phyloP scores from a whole-genome alignment of 1,140 invertebrate genomes.

The Drosophila tristis region DNA sequence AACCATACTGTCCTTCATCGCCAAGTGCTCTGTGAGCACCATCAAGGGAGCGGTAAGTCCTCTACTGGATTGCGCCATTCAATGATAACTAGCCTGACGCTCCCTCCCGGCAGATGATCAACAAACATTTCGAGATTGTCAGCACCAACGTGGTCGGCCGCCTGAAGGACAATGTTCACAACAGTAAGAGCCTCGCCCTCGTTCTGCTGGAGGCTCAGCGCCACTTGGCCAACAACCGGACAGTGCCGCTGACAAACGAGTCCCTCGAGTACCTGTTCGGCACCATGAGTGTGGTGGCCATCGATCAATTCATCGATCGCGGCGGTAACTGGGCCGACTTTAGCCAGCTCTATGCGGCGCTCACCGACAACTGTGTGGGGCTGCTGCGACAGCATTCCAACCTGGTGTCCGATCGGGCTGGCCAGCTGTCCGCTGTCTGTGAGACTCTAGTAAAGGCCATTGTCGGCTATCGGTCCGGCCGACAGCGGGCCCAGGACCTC shows the following conservation, averaged over 20 bases:
- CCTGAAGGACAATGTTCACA: constrained; percentile 30
- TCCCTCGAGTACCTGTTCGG: constrained; percentile 68
- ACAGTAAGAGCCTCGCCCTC: constrained; percentile 31
- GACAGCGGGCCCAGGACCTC: constrained; percentile 63
- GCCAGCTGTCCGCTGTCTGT: constrained; percentile 68
- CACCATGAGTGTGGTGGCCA: constrained; percentile 70
- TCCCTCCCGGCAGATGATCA: constrained; percentile 66
- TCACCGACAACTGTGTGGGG: constrained; percentile 56
- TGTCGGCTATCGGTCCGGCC: constrained; percentile 74
- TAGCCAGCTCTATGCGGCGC: constrained; percentile 41
- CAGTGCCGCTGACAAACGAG: constrained; percentile 67
- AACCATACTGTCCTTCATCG: constrained; percentile 51
- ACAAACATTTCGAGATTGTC: constrained; percentile 74
- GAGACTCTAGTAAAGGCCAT: constrained; percentile 76
- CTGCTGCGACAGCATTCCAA: constrained; percentile 66
- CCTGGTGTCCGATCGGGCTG: constrained; percentile 70
- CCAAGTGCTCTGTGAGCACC: constrained; percentile 73
- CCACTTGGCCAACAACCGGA: constrained; percentile 63
- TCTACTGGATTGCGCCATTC: too few relatives aligned
- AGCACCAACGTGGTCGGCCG: constrained; percentile 48
- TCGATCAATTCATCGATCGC: constrained; percentile 53
- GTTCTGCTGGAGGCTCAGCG: constrained; percentile 62
- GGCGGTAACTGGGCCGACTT: constrained; percentile 60
- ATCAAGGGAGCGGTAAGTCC: constrained; percentile 74
- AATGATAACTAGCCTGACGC: too few relatives aligned